Conservation (phyloP, 2,113 vertebrate species). For the Poeciliopsis retropinna region DNA sequence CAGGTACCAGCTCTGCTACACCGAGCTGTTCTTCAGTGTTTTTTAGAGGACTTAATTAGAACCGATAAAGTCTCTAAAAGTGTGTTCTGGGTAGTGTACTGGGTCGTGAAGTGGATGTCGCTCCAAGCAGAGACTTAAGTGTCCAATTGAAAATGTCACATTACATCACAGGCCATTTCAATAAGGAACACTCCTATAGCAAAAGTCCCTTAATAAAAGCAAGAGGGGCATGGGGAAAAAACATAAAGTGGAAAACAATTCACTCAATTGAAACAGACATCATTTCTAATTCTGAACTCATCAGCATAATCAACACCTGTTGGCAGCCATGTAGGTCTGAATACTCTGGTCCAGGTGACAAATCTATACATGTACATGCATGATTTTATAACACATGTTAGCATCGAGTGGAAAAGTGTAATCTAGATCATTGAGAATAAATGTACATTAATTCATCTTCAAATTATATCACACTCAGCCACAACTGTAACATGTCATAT, state of each 20-base stretch:
- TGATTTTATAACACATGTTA: background rate
- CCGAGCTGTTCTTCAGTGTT: constrained; percentile 1
- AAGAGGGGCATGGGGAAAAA: background rate
- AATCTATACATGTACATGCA: background rate
- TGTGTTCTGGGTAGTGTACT: background rate
- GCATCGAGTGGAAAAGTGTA: constrained; percentile 11
- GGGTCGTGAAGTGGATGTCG: constrained; percentile 10
- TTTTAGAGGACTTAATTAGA: constrained; percentile 40
- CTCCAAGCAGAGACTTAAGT: constrained; percentile 19
- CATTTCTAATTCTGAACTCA: background rate
- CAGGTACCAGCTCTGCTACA: constrained; percentile 5
- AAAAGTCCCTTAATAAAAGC: constrained; percentile 1
- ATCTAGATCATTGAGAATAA: constrained; percentile 39
- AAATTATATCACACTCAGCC: constrained; percentile 8
- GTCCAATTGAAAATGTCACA: constrained; percentile 37
- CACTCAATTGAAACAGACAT: constrained; percentile 24
- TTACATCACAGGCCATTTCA: constrained; percentile 23
- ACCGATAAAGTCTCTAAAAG: constrained; percentile 16
- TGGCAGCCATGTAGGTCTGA: constrained; percentile 3
- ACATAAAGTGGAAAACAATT: background rate
- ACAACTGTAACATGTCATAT: background rate
- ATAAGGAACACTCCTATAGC: constrained; percentile 10
- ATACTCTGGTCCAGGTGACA: constrained; percentile 14
- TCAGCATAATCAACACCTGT: constrained; percentile 4
- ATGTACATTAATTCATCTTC: too few relatives aligned